Base-by-base conservation (phyloP, 2,797 vertebrate genomes). In the Psittacula derbiana region DNA sequence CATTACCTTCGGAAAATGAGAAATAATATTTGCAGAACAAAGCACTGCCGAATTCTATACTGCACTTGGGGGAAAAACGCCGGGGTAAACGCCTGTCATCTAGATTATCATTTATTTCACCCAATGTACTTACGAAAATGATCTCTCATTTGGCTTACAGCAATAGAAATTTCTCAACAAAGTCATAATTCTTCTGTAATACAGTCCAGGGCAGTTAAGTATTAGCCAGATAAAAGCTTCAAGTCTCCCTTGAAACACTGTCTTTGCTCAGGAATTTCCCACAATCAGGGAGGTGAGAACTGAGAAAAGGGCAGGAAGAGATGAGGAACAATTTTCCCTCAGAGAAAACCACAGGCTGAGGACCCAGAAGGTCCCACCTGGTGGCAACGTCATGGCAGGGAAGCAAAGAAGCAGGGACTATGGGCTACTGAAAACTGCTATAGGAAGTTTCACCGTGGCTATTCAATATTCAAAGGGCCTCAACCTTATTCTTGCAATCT, bases 91-190 rank as follows among this genome's bases (percentile, higher is more conserved):
- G 60, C 47, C 82, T 27, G n/a, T 95, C 97, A 97, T 89, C 86
- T 76, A 91, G 84, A 96, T 95, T 94, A 93, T 94, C 94, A 96
- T 97, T 97, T 97, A 97, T 96, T 95, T 97, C 85, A 74, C 96
- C 88, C 91, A 86, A 96, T 96, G 95, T 97, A 97, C 97, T 98
- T 97, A 98, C 30, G 87, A 95, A 98, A 98, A 98, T 97, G 95
- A 97, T 97, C 96, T 96, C 92, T 95, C 72, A 93, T 96, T 97
- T 97, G 96, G 97, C 96, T 94, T 82, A 80, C 74, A 72, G 80
- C 53, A 80, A 64, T 82, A 90, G 57, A 91, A 92, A 80, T 86
- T 81, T 96, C 85, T 96, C 90, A 92, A 94, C 94, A 95, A 98
- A 97, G 96, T 96, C 87, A 82, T 80, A 81, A 81, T 83, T 81